Evolutionary conservation across 1,140 invertebrate genomes (phyloP).

Genomic region (Nasonia longicornis): DNA sequence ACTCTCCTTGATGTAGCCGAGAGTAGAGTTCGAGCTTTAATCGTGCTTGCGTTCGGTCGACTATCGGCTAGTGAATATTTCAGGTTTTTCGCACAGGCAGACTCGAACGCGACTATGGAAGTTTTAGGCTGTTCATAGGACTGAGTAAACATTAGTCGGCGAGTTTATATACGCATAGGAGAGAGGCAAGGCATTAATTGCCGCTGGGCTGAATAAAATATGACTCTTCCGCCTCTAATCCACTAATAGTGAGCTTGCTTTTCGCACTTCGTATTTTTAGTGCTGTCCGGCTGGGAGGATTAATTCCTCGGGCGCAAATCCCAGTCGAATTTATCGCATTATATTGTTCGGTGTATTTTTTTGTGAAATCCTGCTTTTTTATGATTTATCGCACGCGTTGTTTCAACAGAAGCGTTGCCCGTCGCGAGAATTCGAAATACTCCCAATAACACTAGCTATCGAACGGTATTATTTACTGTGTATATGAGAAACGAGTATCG

Average conservation of each 20-base stretch:
- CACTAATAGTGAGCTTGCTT: constrained; percentile 20
- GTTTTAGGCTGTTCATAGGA: background rate
- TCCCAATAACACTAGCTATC: too few species aligned
- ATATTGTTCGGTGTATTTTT: background rate
- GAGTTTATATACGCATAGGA: background rate
- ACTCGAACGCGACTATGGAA: background rate
- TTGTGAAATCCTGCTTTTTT: too few species aligned
- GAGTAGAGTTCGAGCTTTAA: too few species aligned
- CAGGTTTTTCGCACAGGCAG: background rate
- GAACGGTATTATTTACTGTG: too few species aligned
- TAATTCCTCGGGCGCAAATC: constrained; percentile 9
- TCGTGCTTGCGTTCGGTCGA: too few species aligned
- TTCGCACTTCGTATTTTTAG: constrained; percentile 33
- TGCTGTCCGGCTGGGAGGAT: background rate
- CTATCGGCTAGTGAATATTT: background rate
- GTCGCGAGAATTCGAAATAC: too few species aligned
- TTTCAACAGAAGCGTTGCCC: too few species aligned
- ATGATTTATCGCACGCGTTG: too few species aligned
- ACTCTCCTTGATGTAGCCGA: too few species aligned
- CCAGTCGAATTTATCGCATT: background rate
- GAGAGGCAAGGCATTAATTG: constrained; percentile 36
- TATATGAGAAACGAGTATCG: too few species aligned
- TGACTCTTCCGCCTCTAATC: constrained; percentile 13
- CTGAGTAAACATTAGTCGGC: constrained; percentile 8
- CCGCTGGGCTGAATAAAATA: constrained; percentile 26